Evolutionary conservation across 2,888 invertebrate genomes (phyloP).

Genomic region (Brachycybe producta): DNA sequence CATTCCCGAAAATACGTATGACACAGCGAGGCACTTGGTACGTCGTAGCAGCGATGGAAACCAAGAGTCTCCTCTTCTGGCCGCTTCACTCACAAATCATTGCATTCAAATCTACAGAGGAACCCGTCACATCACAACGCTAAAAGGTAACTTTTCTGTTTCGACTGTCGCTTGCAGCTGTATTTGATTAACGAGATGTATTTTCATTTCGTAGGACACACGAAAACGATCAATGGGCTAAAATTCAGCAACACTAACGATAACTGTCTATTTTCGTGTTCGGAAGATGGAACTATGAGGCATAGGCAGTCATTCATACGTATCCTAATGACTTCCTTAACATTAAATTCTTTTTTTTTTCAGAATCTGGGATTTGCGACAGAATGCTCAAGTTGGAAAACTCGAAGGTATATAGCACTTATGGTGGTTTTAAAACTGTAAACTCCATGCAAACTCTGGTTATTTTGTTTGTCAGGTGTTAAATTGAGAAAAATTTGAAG

Average conservation of each 20-base stretch:
- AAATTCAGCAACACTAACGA: background rate
- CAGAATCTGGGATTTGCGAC: constrained; percentile 9
- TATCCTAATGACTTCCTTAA: background rate
- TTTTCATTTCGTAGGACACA: too few species aligned
- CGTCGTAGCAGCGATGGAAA: too few species aligned
- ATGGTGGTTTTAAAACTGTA: too few species aligned
- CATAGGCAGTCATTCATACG: background rate
- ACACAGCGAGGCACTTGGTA: too few species aligned
- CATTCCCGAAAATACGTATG: constrained; percentile 4
- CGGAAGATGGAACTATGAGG: constrained; percentile 15
- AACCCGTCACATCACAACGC: background rate
- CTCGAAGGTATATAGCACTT: background rate
- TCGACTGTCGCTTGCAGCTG: too few species aligned
- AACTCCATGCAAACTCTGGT: too few species aligned
- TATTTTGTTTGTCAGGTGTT: too few species aligned
- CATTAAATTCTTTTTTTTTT: background rate
- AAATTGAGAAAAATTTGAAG: too few species aligned
- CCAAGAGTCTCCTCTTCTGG: too few species aligned
- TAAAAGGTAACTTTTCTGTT: constrained; percentile 3
- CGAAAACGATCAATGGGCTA: constrained; percentile 6
- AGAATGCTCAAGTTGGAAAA: background rate
- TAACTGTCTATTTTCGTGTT: constrained; percentile 6
- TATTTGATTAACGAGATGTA: too few species aligned
- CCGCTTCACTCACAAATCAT: background rate
- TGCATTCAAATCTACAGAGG: background rate